Evolutionary conservation across 2,888 invertebrate genomes (phyloP), one percentile per base, ranked within the genome.

Genomic region (Philereme transversata): DNA sequence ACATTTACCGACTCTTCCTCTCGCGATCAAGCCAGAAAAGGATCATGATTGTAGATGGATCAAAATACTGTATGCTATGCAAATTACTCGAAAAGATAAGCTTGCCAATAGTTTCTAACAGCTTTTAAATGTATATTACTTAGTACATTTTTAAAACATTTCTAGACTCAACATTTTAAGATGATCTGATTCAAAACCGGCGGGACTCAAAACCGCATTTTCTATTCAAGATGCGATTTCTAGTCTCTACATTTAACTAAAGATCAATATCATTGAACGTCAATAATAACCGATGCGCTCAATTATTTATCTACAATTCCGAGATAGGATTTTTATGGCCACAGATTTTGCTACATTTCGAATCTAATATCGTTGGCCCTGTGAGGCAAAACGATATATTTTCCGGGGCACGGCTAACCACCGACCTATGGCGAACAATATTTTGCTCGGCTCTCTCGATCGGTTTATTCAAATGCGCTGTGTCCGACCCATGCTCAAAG

Each of bases 381-480:
- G 71, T 74, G 73, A 81, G 76, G 81, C 83, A 84, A 85, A 87
- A 84, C 85, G 63, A 56, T 59, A 86, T 86, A 87, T 88, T 87
- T 82, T 74, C 80, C 75, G 75, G 72, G 76, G 74, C 75, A 72
- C 64, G 73, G 76, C 82, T 83, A 84, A 87, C 82, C 84, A 81
- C 80, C 83, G 85, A 87, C 84, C 87, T 86, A 84, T 78, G 75
- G 81, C 81, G 87, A 88, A 88, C 89, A 88, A 90, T 91, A 91
- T 92, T 90, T 90, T 87, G 86, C 82, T 83, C 83, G 79, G 81
- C 82, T 83, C 72, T 63, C 51, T 62, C 82, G 79, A 90, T 90
- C 88, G 87, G 88, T 90, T 90, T 91, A 91, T 91, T 90, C 90
- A 91, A 90, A 91, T 91, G 84, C 82, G 84, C 75, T 79, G 71